These are phyloP conservation scores for Azemiops feae DNA, from an alignment of 2,113 vertebrate genomes.

Conservation along the genomic window DNA sequence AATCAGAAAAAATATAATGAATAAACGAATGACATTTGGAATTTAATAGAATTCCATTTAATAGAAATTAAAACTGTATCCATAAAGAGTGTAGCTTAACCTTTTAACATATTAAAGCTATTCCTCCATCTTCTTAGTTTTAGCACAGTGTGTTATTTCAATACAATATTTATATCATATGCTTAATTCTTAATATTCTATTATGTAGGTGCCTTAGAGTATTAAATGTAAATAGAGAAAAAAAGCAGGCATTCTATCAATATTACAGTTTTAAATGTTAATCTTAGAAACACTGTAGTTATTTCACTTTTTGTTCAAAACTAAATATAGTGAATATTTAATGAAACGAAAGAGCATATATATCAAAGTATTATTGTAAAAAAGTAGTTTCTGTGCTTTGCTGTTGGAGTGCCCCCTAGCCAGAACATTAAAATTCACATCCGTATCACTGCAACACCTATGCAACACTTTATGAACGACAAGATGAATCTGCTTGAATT, in stretches of 20 bases:
- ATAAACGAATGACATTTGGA: no score
- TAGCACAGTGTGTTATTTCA: neutral
- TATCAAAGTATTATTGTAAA: neutral
- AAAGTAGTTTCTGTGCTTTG: no score
- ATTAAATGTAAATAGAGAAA: neutral
- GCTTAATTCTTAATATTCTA: neutral
- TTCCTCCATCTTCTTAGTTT: neutral
- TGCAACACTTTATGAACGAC: neutral
- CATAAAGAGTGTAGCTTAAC: no score
- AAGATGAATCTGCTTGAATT: neutral
- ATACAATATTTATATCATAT: neutral
- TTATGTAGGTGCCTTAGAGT: neutral
- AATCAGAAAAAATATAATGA: no score
- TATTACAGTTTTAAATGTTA: neutral
- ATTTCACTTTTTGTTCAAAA: neutral
- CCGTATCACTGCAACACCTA: neutral
- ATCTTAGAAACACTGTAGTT: neutral
- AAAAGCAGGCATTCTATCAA: neutral
- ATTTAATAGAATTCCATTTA: no score
- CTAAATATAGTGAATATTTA: neutral
- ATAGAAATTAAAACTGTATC: no score
- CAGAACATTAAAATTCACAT: neutral
- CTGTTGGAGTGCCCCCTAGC: no score
- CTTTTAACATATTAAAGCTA: no score
- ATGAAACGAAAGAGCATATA: neutral